Evolutionary conservation across 2,888 invertebrate species (phyloP).

Genomic region (Spodoptera picta): DNA sequence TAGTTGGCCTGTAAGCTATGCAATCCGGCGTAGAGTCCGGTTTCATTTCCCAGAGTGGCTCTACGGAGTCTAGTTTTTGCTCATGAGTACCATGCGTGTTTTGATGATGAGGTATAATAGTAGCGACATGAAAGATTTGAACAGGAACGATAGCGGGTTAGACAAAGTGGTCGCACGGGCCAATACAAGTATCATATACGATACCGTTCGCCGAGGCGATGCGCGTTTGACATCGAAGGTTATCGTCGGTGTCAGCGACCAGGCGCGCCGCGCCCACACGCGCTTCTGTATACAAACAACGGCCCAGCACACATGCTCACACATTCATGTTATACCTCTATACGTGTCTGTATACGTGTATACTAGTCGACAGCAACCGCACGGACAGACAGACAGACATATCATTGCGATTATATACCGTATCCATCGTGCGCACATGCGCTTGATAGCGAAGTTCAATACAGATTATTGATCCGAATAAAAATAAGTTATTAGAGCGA

Average conservation of each 20-base stretch:
- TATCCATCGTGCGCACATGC: constrained; percentile 70
- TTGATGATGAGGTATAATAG: not conserved
- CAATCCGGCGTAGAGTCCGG: constrained; percentile 52
- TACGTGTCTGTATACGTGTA: constrained; percentile 21
- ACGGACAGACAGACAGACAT: constrained; percentile 53
- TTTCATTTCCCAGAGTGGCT: constrained; percentile 43
- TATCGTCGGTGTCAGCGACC: constrained; percentile 87
- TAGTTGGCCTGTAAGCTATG: constrained; percentile 41
- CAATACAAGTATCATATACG: constrained; percentile 55
- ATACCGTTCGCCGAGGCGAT: constrained; percentile 72
- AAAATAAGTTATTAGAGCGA: constrained; percentile 52
- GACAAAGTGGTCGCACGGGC: constrained; percentile 33
- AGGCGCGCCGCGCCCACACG: constrained; percentile 82
- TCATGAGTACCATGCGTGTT: not conserved
- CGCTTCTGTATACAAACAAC: constrained; percentile 82
- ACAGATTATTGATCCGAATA: constrained; percentile 71
- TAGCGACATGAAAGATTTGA: constrained; percentile 7
- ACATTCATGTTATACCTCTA: constrained; percentile 35
- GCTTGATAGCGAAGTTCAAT: constrained; percentile 75
- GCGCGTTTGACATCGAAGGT: constrained; percentile 85
- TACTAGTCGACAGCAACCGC: constrained; percentile 32
- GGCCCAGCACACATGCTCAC: constrained; percentile 64
- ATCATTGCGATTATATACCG: constrained; percentile 60
- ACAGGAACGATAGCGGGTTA: constrained; percentile 24
- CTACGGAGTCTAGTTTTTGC: constrained; percentile 18